Conservation (phyloP, 2,888 invertebrate genomes). For the Microctonus aethiopoides region DNA sequence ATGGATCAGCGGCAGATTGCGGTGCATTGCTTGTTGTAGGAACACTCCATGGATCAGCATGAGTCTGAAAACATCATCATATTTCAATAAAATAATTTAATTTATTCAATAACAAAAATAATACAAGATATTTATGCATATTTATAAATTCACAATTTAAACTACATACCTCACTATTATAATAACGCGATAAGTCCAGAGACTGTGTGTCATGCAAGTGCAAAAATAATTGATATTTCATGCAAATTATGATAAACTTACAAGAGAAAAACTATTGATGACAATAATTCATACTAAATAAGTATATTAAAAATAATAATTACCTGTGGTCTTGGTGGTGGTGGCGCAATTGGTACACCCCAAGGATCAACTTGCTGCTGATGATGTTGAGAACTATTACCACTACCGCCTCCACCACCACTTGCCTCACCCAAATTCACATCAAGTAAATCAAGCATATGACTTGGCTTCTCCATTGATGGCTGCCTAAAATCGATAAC, state of each 20-base stretch:
- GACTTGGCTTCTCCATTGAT: constrained; percentile 71
- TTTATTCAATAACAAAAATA: background rate
- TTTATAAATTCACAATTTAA: background rate
- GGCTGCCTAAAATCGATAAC: constrained; percentile 53
- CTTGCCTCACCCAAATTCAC: constrained; percentile 78
- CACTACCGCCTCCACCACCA: constrained; percentile 71
- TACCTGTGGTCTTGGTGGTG: constrained; percentile 72
- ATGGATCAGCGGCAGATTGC: constrained; percentile 70
- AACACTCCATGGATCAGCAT: constrained; percentile 74
- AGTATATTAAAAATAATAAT: constrained; percentile 10
- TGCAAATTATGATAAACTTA: constrained; percentile 36
- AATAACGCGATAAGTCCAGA: constrained; percentile 60
- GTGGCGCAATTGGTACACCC: constrained; percentile 74
- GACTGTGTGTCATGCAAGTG: constrained; percentile 52
- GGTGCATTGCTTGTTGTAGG: constrained; percentile 66
- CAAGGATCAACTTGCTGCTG: constrained; percentile 76
- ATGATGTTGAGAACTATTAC: too few relatives aligned
- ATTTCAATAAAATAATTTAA: background rate
- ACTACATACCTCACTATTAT: constrained; percentile 48
- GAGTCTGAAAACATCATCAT: constrained; percentile 34
- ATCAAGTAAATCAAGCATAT: constrained; percentile 86
- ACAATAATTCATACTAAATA: constrained; percentile 19
- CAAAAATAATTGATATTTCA: constrained; percentile 36
- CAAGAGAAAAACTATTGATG: background rate
- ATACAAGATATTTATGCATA: constrained; percentile 6